These are phyloP conservation scores for Dendropsophus ebraccatus DNA, from an alignment of 2,113 vertebrate genomes.

Conservation along the genomic window DNA sequence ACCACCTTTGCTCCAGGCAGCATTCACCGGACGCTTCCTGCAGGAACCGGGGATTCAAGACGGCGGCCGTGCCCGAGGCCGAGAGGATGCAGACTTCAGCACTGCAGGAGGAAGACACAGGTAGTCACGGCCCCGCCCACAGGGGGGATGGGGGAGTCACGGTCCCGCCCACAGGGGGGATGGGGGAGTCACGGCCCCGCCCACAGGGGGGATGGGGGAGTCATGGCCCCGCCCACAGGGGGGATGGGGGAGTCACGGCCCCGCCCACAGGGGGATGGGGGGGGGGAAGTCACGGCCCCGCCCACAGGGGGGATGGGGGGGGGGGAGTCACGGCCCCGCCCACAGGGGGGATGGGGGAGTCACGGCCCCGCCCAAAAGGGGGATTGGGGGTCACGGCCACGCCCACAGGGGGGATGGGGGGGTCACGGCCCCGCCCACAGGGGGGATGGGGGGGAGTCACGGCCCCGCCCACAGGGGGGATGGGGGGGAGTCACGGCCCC, in stretches of 20 bases:
- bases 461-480: background rate
- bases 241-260: background rate
- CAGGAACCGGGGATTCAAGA: conserved; percentile 93
- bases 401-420: too few relatives aligned
- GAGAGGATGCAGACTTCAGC: conserved; percentile 99
- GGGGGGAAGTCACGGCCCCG: too few relatives aligned
- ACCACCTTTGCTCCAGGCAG: conserved; percentile 93
- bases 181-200: background rate
- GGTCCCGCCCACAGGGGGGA: too few relatives aligned
- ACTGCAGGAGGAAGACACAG: conserved; percentile 71
- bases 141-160: too few relatives aligned
- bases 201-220: too few relatives aligned
- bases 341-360: too few relatives aligned
- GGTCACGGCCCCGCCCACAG: too few relatives aligned
- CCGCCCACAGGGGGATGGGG: too few relatives aligned
- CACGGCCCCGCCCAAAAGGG: too few relatives aligned
- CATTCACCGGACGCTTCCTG: conserved; percentile 91
- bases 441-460: background rate
- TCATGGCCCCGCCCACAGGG: background rate
- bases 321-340: background rate
- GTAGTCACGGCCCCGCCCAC: background rate
- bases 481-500: too few relatives aligned
- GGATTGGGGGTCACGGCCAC: background rate
- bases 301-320: too few relatives aligned
- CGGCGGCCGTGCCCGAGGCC: conserved; percentile 93